These are phyloP conservation scores for Peromyscus aztecus DNA, from an alignment of 2,797 vertebrate genomes.

Conservation along the genomic window DNA sequence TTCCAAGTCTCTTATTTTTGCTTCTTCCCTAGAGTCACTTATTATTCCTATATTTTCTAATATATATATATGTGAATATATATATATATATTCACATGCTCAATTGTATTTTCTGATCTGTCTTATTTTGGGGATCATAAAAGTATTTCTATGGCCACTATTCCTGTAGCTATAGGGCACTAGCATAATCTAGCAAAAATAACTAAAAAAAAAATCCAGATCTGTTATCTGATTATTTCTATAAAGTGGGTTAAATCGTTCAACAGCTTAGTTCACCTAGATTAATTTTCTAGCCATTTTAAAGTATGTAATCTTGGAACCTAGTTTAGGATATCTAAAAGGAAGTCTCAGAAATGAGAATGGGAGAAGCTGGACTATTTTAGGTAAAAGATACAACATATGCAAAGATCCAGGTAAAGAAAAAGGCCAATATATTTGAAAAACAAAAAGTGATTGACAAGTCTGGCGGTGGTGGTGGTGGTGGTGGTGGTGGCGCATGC, in stretches of 20 bases:
- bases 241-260: neutral
- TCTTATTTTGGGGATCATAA: neutral
- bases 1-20: neutral
- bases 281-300: conserved; percentile 40
- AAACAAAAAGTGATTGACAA: neutral
- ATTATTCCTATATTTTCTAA: neutral
- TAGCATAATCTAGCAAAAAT: neutral
- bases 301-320: neutral
- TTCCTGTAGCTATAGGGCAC: neutral
- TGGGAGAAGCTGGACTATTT: neutral
- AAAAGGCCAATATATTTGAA: neutral
- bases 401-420: neutral
- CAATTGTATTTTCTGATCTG: neutral
- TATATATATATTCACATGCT: too few species aligned
- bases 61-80: too few species aligned
- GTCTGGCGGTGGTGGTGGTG: too few species aligned
- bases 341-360: neutral
- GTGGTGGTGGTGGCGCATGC: too few species aligned
- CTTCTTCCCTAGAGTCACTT: neutral
- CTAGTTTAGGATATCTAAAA: neutral
- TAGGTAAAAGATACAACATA: neutral
- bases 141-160: neutral
- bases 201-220: neutral
- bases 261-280: neutral
- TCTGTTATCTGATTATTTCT: neutral